Evolutionary conservation across 1,140 invertebrate species (phyloP).

Genomic region (Sycophila sp.): DNA sequence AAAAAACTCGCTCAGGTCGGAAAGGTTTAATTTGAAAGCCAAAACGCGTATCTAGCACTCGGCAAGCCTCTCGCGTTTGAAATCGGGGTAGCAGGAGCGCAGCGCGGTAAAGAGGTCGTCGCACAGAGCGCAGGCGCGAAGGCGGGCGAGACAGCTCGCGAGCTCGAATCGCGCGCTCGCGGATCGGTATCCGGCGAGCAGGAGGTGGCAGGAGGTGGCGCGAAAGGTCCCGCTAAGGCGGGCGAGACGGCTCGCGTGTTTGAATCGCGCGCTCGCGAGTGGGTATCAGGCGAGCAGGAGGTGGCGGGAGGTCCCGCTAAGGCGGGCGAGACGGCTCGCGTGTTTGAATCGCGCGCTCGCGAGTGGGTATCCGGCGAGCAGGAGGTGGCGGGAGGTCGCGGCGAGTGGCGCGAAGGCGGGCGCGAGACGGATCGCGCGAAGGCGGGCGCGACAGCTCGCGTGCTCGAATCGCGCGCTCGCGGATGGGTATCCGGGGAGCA

Average conservation of each 20-base stretch:
- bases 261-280: slow-evolving; percentile 10
- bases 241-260: background rate
- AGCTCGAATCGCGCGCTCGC: slow-evolving; percentile 15
- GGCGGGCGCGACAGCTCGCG: background rate
- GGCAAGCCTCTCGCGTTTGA: no score
- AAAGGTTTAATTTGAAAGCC: no score
- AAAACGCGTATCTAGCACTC: no score
- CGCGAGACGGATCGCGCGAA: background rate
- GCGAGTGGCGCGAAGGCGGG: background rate
- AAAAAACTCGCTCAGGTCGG: no score
- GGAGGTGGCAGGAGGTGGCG: background rate
- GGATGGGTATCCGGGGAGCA: background rate
- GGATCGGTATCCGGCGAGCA: background rate
- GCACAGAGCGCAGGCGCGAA: background rate
- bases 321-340: background rate
- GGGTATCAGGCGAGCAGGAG: background rate
- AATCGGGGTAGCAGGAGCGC: no score
- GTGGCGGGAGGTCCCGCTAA: background rate
- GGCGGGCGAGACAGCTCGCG: background rate
- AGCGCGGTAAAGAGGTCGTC: background rate
- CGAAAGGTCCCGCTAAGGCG: background rate
- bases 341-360: slow-evolving; percentile 14
- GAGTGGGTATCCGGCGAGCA: background rate
- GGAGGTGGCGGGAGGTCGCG: no score
- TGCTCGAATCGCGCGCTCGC: slow-evolving; percentile 15